Evolutionary conservation across 2,113 vertebrate genomes (phyloP), one percentile per base, ranked within the genome.

Genomic region (Phrynosoma blainvillii): DNA sequence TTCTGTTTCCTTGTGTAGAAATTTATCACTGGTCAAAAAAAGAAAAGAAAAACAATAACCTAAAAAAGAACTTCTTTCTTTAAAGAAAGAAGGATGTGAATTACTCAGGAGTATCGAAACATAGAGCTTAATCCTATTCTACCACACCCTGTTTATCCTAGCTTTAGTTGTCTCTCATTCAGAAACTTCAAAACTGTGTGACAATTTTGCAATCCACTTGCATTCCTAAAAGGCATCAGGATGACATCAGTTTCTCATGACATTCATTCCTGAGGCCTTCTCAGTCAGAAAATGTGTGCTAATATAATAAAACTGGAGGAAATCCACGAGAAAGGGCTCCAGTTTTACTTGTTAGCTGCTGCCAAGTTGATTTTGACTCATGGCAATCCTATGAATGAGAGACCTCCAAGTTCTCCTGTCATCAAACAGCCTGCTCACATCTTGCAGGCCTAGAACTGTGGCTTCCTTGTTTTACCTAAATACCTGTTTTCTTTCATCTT

Each of bases 61-160:
- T 47, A 68, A 52, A 90, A 16, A 5, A 80, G 89, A 93, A 85
- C 36, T 36, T 36, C 8, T 70, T 84, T 2, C 71, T 52, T 59
- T 36, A 79, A 86, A 68, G 86, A 90, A 92, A 85, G 13, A 47
- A 12, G 54, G 23, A 23, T 42, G 78, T 77, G 90, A 90, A 86
- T 92, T 94, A 84, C 83, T 88, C 93, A 91, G 87, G 82, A 23
- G 86, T 86, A 87, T 76, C 54, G 93, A 90, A 89, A 75, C 82
- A 42, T 82, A 65, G 1, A 93, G 74, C 23, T 93, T 92, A 93
- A 93, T 92, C 89, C 47, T 90, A 87, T 32, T 89, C 70, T 47
- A 87, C 88, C 91, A 92, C 93, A 87, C 89, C 93, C 93, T 92
- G 90, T 86, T 94, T 92, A 85, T 93, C 92, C 66, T 54, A 90